A percentile compares a stretch with the other conserved stretches of the same genome.
phyloP scores from a whole-genome alignment of 2,888 invertebrate genomes.

The Pecten maximus region DNA sequence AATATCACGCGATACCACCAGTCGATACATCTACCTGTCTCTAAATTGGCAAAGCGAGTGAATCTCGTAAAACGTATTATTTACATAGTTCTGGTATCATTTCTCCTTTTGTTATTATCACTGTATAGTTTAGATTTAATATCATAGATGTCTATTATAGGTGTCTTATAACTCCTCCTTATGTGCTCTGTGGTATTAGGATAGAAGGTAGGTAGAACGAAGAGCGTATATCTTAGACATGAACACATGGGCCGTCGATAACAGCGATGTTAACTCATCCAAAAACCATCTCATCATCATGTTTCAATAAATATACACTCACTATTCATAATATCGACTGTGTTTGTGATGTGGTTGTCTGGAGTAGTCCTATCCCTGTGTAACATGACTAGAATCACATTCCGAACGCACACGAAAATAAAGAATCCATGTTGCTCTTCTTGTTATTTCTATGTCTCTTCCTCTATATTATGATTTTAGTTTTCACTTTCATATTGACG shows the following conservation, averaged over 20 bases:
- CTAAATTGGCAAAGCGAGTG: neutral
- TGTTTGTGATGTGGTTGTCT: too few relatives aligned
- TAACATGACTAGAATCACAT: too few relatives aligned
- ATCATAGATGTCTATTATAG: neutral
- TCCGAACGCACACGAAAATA: too few relatives aligned
- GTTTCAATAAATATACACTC: neutral
- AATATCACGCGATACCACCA: neutral
- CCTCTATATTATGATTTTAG: too few relatives aligned
- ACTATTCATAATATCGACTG: neutral
- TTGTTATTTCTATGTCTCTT: too few relatives aligned
- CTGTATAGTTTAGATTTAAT: neutral
- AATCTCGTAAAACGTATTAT: neutral
- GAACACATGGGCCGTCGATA: neutral
- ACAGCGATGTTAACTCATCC: neutral
- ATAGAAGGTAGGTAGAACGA: neutral
- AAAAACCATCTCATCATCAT: neutral
- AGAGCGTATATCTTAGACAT: neutral
- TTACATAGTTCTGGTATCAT: neutral
- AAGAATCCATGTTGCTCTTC: too few relatives aligned
- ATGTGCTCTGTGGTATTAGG: too few relatives aligned
- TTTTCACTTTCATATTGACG: too few relatives aligned
- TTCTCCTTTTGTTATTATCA: neutral
- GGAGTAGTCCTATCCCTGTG: too few relatives aligned
- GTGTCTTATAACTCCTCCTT: too few relatives aligned
- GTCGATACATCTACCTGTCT: neutral